Conservation (phyloP, 2,113 vertebrate genomes). For the Synchiropus splendidus region DNA sequence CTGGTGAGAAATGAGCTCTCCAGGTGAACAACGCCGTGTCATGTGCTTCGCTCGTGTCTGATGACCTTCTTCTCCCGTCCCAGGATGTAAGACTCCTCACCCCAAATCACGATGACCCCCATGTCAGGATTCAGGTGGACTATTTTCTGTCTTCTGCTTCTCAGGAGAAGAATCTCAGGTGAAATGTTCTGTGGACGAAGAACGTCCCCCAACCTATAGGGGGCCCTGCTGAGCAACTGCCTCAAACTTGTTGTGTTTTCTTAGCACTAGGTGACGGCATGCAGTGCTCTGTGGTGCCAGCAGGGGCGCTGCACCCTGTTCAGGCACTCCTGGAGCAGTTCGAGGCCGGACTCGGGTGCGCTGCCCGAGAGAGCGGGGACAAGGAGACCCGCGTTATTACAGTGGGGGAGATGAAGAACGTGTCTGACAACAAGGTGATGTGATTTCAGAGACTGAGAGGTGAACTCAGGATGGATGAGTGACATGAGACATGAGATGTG, state of each 20-base stretch:
- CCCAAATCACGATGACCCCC: constrained; percentile 35
- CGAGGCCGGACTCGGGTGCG: constrained; percentile 57
- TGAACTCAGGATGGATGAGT: neutral
- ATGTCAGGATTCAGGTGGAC: constrained; percentile 9
- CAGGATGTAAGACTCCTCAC: too few relatives aligned
- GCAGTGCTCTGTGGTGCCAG: constrained; percentile 35
- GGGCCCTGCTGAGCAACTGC: neutral
- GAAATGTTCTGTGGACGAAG: neutral
- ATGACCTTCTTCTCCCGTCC: too few relatives aligned
- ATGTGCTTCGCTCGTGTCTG: too few relatives aligned
- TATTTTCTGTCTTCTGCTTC: constrained; percentile 37
- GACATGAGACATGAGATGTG: too few relatives aligned
- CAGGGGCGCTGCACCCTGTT: constrained; percentile 52
- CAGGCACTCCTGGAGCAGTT: constrained; percentile 62
- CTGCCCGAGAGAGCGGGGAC: constrained; percentile 45
- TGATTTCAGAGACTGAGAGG: neutral
- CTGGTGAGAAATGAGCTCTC: too few relatives aligned
- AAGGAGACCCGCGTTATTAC: constrained; percentile 67
- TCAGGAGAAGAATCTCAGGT: constrained; percentile 41
- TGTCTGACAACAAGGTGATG: constrained; percentile 37
- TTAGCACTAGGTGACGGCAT: constrained; percentile 26
- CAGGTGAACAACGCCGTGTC: too few relatives aligned
- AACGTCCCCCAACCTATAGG: neutral
- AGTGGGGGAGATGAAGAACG: constrained; percentile 31
- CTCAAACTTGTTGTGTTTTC: neutral